phyloP scores from a whole-genome alignment of 2,113 vertebrate genomes.

The Macquaria australasica region DNA sequence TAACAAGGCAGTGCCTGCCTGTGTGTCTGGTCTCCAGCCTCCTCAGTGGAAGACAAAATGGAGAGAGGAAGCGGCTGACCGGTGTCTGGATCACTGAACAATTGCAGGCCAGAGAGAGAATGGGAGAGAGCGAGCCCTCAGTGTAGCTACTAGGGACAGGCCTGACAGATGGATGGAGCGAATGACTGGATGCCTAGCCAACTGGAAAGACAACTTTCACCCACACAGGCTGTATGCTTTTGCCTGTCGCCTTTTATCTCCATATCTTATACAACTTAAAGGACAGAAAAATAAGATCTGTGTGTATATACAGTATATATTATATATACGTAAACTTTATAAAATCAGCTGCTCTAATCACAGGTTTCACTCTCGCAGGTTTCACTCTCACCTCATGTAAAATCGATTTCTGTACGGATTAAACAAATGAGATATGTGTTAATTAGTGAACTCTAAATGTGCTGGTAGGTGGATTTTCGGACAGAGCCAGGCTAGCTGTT shows the following conservation, averaged over 20 bases:
- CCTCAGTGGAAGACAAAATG: conserved; percentile 55
- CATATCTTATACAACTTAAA: conserved; percentile 45
- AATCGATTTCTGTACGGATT: background rate
- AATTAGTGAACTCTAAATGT: background rate
- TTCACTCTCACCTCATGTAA: background rate
- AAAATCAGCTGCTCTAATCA: background rate
- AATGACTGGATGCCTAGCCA: conserved; percentile 70
- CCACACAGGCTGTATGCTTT: conserved; percentile 54
- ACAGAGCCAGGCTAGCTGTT: background rate
- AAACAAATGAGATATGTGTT: background rate
- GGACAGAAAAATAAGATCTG: conserved; percentile 19
- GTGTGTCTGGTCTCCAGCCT: conserved; percentile 55
- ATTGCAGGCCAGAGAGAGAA: conserved; percentile 58
- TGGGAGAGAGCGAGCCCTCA: conserved; percentile 47
- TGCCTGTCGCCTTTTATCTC: conserved; percentile 58
- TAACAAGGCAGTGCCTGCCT: conserved; percentile 61
- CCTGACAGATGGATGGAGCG: conserved; percentile 72
- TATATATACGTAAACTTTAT: background rate
- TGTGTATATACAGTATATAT: background rate
- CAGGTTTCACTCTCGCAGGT: background rate
- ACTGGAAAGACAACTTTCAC: conserved; percentile 71
- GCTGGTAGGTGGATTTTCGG: background rate
- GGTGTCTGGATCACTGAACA: conserved; percentile 78
- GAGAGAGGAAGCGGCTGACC: conserved; percentile 60
- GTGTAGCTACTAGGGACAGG: conserved; percentile 64